A percentile compares a stretch with the other conserved stretches of the same genome.
Conservation (phyloP, 2,797 vertebrate genomes). For the Tympanoctomys barrerae region DNA sequence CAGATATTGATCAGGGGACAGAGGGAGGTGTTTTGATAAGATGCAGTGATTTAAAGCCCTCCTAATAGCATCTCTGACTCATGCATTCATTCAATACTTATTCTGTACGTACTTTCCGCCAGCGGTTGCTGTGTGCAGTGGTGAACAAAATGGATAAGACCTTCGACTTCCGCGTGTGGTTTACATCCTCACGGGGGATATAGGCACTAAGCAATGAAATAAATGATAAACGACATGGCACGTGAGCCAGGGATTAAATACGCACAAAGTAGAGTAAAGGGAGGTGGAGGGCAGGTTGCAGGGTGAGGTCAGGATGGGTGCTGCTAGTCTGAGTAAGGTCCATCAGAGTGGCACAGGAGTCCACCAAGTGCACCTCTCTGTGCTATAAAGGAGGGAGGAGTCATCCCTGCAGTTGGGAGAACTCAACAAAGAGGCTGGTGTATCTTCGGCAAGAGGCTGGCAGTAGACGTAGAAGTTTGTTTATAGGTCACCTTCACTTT, state of each 20-base stretch:
- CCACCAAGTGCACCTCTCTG: neutral
- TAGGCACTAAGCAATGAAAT: neutral
- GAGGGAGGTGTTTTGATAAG: constrained; percentile 5
- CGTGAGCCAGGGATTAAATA: neutral
- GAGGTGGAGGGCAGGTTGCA: neutral
- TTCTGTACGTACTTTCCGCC: neutral
- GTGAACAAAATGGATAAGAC: constrained; percentile 1
- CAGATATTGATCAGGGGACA: neutral
- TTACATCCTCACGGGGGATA: neutral
- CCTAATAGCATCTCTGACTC: neutral
- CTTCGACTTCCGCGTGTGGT: neutral
- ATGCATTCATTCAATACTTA: neutral
- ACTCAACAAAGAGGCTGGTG: neutral
- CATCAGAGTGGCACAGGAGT: neutral
- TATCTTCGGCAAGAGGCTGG: neutral
- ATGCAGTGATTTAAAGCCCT: neutral
- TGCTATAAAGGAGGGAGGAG: neutral
- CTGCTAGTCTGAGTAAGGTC: neutral
- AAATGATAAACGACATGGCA: neutral
- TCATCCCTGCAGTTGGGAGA: neutral
- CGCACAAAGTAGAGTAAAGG: neutral
- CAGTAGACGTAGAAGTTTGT: neutral
- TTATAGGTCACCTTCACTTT: neutral
- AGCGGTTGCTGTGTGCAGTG: neutral
- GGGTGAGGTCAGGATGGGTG: neutral